Percentiles rank a stretch among this genome's conserved stretches.
Evolutionary conservation across 2,888 invertebrate genomes (phyloP).

Genomic region (Agonopterix alstromeriana): DNA sequence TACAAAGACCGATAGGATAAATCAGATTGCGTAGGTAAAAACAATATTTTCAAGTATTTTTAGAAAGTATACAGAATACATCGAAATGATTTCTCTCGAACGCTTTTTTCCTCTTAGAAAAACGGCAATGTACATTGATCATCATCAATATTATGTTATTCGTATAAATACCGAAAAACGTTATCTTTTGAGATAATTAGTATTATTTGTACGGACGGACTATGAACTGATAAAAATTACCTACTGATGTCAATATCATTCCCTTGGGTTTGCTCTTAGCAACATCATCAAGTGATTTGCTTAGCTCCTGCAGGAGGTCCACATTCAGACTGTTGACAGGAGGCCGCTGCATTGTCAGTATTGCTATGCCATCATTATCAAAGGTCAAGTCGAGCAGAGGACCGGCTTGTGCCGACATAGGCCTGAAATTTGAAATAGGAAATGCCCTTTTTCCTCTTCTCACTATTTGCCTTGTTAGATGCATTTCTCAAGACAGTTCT

Average conservation of each 20-base stretch:
- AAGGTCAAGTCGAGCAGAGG: conserved; percentile 77
- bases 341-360: conserved; percentile 83
- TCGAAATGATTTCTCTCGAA: too few relatives aligned
- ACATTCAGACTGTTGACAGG: conserved; percentile 91
- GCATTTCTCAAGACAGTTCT: conserved; percentile 26
- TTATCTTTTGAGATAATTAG: too few relatives aligned
- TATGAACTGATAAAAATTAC: conserved; percentile 26
- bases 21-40: too few relatives aligned
- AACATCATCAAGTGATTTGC: conserved; percentile 79
- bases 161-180: too few relatives aligned
- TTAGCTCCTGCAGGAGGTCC: conserved; percentile 81
- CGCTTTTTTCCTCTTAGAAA: too few relatives aligned
- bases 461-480: conserved; percentile 39
- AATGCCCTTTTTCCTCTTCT: conserved; percentile 29
- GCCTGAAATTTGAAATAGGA: conserved; percentile 25
- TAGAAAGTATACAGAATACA: too few relatives aligned
- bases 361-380: conserved; percentile 81
- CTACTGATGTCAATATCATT: conserved; percentile 88
- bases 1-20: too few relatives aligned
- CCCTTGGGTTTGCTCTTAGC: conserved; percentile 82
- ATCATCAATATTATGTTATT: too few relatives aligned
- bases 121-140: too few relatives aligned
- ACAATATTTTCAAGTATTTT: too few relatives aligned
- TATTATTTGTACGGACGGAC: neutral
- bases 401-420: conserved; percentile 49